Percentiles rank a stretch among this genome's conserved stretches.
Evolutionary conservation across 1,140 invertebrate species (phyloP).

Genomic region (Drosophila paulistorum): DNA sequence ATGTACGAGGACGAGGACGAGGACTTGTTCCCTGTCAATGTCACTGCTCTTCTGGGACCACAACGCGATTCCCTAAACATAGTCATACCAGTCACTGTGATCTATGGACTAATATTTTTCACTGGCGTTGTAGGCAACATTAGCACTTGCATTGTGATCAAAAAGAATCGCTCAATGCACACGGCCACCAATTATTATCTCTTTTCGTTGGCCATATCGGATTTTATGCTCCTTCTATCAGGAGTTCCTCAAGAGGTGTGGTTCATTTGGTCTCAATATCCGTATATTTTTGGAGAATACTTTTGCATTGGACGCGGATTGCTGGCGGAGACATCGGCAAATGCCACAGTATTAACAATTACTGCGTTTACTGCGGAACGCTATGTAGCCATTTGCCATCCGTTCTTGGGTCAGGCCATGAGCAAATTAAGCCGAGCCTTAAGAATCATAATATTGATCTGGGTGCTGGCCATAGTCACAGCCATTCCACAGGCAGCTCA

Average conservation of each 20-base stretch:
- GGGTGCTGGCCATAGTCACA: constrained; percentile 88
- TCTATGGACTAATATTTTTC: constrained; percentile 93
- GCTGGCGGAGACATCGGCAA: constrained; percentile 94
- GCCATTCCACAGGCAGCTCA: constrained; percentile 92
- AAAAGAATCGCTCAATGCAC: constrained; percentile 95
- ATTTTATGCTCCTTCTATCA: constrained; percentile 92
- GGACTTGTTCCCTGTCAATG: constrained; percentile 31
- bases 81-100: constrained; percentile 90
- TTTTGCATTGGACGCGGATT: constrained; percentile 94
- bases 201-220: constrained; percentile 96
- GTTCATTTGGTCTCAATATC: constrained; percentile 93
- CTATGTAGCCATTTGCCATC: constrained; percentile 97
- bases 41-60: constrained; percentile 50
- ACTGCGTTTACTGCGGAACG: constrained; percentile 97
- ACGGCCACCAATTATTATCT: constrained; percentile 97
- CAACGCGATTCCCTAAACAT: constrained; percentile 87
- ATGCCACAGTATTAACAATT: constrained; percentile 96
- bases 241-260: constrained; percentile 94
- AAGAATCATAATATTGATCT: constrained; percentile 87
- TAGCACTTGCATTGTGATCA: constrained; percentile 96
- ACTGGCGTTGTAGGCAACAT: constrained; percentile 95
- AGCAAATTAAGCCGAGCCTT: constrained; percentile 90
- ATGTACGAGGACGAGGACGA: background rate
- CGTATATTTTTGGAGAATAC: constrained; percentile 93
- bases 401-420: constrained; percentile 93